Base-by-base conservation (phyloP, 2,113 vertebrate species). In the Hippocampus guttulatus region DNA sequence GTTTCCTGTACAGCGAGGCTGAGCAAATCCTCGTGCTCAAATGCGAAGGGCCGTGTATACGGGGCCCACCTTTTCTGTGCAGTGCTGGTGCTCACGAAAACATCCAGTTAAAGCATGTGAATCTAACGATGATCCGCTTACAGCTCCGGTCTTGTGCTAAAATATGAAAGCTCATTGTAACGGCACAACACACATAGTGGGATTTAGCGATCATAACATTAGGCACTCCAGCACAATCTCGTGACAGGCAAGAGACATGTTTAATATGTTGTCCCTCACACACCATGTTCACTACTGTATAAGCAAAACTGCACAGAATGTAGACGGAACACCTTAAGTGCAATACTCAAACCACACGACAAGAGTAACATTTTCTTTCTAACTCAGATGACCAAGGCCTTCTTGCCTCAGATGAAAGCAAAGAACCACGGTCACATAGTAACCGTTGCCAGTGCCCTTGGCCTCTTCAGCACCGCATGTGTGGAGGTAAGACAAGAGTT, bases 371-470 rank as follows among this genome's bases (percentile, higher is more conserved):
- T 52, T 4, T 27, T 25, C 0, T 60, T 41, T 73, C 6, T 12
- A 23, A 20, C 0, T 64, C 78, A 92, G 89, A 89, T 88, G 79
- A 85, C 81, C 4, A 91, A 88, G 69, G 78, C 79, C 47, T 93
- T 92, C 76, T 76, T 92, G 73, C 88, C 90, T 63, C 79, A 70
- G 78, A 90, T 84, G 85, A 88, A 71, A 68, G 73, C 75, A 67
- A 83, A 25, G 45, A 84, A 86, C 79, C 84, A 79, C 0, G 75
- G 89, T 23, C 90, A 88, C 62, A 77, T 87, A 0, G 81, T 89
- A 18, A 91, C 89, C 3, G 11, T 85, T 6, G 88, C 86, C 63
- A 91, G 91, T 64, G 80, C 85, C 25, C 81, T 77, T 0, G 86
- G 87, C 0, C 82, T 89, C 0, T 89, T 90, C 74, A 88, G 85